Evolutionary conservation across 2,797 vertebrate genomes (phyloP), one percentile per base, ranked within the genome.

Genomic region (Astyanax mexicanus): DNA sequence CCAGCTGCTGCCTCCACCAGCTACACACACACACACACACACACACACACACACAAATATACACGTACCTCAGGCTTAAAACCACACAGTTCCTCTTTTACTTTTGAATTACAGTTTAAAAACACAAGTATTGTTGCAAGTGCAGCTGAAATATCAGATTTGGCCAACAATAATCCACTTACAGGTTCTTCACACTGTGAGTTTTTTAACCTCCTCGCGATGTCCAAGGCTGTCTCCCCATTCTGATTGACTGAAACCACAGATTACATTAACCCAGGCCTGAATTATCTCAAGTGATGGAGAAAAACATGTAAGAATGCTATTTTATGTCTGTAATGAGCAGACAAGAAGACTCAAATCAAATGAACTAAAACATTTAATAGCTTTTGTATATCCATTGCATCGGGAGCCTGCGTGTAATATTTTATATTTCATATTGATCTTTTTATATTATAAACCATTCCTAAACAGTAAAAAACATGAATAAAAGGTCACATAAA

Each of bases 141-240:
- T 52, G n/a, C 51, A 45, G 23, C 12, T 62, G 15, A 17, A 52
- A 27, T 17, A 15, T 10, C 42, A 44, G 37, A 15, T 1, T 21
- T 38, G 25, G 51, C 23, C 12, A 68, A n/a, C n/a, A 38, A 19
- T 38, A 69, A 17, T 40, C 27, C 55, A 82, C 95, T 93, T 92
- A 97, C 96, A 88, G 93, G 87, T 37, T 96, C 95, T 86, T 97
- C 96, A 71, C 95, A 96, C 54, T 94, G 93, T 11, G 83, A 58
- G 74, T 91, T 92, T 87, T 92, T 95, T 69, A 91, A 55, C 87
- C 94, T 92, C 84, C 91, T 94, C 17, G 95, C 92, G 17, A 93
- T 93, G 74, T 97, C 95, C 76, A 95, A 84, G 61, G 95, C 92
- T 0, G 93, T 95, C 86, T 96, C 95, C 65, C 95, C 95, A 78